Evolutionary conservation across 2,113 vertebrate species (phyloP).

Genomic region (Peucedramus taeniatus): DNA sequence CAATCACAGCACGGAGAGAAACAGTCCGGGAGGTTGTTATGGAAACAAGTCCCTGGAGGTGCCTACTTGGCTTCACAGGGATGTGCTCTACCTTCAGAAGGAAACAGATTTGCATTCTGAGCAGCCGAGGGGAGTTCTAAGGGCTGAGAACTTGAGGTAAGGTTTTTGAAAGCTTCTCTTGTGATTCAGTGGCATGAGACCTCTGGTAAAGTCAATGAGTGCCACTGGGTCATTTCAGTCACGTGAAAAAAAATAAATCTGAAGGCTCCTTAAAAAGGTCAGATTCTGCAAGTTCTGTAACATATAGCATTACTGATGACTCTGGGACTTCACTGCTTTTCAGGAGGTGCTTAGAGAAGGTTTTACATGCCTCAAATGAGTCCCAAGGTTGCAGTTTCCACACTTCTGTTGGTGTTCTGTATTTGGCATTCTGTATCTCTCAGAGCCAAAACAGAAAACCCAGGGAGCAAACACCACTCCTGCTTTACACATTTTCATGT

Average conservation of each 20-base stretch:
- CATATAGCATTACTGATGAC: neutral
- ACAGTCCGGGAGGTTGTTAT: conserved; percentile 87
- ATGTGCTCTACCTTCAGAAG: conserved; percentile 67
- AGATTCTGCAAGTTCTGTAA: neutral
- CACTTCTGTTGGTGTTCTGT: neutral
- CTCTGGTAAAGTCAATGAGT: neutral
- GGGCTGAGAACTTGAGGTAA: neutral
- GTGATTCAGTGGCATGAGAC: accelerated
- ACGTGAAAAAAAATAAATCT: neutral
- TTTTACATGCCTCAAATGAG: neutral
- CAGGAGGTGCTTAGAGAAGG: neutral
- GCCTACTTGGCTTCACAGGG: conserved; percentile 51
- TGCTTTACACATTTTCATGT: neutral
- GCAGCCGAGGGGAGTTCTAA: neutral
- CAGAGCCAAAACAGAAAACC: neutral
- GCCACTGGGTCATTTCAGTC: neutral
- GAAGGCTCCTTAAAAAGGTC: neutral
- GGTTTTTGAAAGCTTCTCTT: neutral
- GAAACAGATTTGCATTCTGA: neutral
- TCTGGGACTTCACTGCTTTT: neutral
- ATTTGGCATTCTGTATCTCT: neutral
- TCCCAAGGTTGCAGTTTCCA: neutral
- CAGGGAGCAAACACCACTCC: neutral
- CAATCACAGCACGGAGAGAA: conserved; percentile 66
- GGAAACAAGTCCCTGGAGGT: conserved; percentile 80